phyloP scores from a whole-genome alignment of 2,797 vertebrate genomes.

The Selene dorsalis region DNA sequence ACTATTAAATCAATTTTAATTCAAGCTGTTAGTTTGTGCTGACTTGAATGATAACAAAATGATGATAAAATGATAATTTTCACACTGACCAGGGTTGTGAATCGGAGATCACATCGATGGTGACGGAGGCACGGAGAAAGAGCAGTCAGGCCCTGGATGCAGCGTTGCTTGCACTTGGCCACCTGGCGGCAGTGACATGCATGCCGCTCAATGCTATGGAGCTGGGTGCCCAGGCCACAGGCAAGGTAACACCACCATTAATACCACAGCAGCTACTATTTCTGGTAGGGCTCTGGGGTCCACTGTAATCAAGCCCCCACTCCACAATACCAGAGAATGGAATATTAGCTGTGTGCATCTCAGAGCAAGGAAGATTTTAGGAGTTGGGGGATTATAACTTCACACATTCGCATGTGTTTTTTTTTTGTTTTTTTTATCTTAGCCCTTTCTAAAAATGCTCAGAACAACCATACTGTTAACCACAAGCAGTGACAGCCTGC shows the following conservation, averaged over 20 bases:
- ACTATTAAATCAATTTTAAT: conserved; percentile 67
- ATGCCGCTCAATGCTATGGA: conserved; percentile 77
- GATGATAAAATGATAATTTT: conserved; percentile 23
- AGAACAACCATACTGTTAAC: background rate
- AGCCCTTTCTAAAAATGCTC: background rate
- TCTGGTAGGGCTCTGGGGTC: conserved; percentile 42
- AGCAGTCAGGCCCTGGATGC: conserved; percentile 81
- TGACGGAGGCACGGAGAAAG: conserved; percentile 89
- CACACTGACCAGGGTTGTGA: conserved; percentile 87
- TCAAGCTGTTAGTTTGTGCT: conserved; percentile 51
- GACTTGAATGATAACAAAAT: conserved; percentile 42
- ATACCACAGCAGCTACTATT: conserved; percentile 45
- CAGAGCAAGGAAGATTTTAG: conserved; percentile 31
- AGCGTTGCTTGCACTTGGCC: conserved; percentile 79
- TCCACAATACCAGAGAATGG: conserved; percentile 47
- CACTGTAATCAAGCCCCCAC: conserved; percentile 45
- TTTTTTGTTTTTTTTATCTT: background rate
- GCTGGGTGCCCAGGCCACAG: conserved; percentile 65
- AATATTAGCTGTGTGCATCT: conserved; percentile 51
- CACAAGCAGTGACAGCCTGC: background rate
- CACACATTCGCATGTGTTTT: background rate
- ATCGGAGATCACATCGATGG: conserved; percentile 94
- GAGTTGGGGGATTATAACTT: conserved; percentile 23
- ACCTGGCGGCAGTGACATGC: conserved; percentile 85
- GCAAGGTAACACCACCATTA: conserved; percentile 69